phyloP scores from a whole-genome alignment of 2,797 vertebrate genomes.

The Gorsachius magnificus region DNA sequence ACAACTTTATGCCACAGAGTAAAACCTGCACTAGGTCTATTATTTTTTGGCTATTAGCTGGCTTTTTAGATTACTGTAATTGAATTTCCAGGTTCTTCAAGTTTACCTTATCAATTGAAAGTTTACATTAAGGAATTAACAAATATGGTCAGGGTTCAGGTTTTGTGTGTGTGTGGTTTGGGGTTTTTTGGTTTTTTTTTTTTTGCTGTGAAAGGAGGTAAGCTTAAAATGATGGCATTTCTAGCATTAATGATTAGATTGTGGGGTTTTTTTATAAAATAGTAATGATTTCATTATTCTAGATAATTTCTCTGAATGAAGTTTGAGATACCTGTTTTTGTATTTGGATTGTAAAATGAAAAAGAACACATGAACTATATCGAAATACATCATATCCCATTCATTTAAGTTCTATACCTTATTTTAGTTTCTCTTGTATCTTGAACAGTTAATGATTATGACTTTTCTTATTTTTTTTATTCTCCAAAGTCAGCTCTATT shows the following conservation, averaged over 20 bases:
- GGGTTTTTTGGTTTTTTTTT: neutral
- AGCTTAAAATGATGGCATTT: neutral
- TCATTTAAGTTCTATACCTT: neutral
- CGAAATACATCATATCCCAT: neutral
- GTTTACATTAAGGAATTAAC: slow-evolving; percentile 18
- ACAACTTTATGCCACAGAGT: slow-evolving; percentile 65
- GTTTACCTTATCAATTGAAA: slow-evolving; percentile 34
- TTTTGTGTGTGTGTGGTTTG: neutral
- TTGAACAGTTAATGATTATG: neutral
- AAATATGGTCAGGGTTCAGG: neutral
- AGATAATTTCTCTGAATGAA: neutral
- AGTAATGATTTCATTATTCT: neutral
- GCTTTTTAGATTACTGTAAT: slow-evolving; percentile 31
- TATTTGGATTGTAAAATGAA: neutral
- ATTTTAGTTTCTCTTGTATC: neutral
- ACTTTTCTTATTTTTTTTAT: neutral
- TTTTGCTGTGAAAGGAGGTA: neutral
- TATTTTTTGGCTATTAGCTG: slow-evolving; percentile 61
- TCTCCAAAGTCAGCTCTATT: neutral
- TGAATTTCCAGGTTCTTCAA: slow-evolving; percentile 34
- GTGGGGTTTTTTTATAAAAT: neutral
- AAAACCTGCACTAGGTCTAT: slow-evolving; percentile 49
- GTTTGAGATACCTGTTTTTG: neutral
- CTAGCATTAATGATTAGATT: neutral
- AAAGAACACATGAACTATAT: neutral